Conservation (phyloP, 2,113 vertebrate species). For the Hemicordylus capensis region DNA sequence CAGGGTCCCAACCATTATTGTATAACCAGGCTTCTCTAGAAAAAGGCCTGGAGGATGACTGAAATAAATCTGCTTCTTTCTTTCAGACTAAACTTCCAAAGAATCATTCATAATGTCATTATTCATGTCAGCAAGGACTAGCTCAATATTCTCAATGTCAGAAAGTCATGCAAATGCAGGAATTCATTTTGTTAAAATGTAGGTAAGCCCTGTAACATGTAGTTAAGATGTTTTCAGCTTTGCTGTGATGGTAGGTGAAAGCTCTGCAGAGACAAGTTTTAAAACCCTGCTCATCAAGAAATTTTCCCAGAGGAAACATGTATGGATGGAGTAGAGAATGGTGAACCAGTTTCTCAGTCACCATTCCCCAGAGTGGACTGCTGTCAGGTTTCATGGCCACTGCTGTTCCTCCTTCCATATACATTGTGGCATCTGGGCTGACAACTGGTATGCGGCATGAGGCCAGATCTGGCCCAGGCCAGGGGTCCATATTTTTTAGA, state of each 20-base stretch:
- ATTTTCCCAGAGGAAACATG: background rate
- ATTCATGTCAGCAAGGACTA: background rate
- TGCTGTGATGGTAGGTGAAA: background rate
- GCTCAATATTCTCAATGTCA: constrained; percentile 55
- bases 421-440: no score
- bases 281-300: background rate
- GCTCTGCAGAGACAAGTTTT: background rate
- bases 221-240: constrained; percentile 35
- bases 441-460: background rate
- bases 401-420: background rate
- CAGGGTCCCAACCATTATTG: constrained; percentile 26
- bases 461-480: background rate
- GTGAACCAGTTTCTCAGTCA: background rate
- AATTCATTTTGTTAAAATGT: constrained; percentile 51
- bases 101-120: constrained; percentile 43
- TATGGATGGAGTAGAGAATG: background rate
- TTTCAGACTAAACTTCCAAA: constrained; percentile 68
- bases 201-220: constrained; percentile 15
- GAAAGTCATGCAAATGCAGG: constrained; percentile 18
- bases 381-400: background rate
- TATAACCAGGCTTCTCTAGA: constrained; percentile 63
- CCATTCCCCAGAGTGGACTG: background rate
- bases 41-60: constrained; percentile 57
- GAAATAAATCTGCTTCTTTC: constrained; percentile 68
- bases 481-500: background rate